A percentile compares a stretch with the other conserved stretches of the same genome.
Evolutionary conservation across 2,113 vertebrate species (phyloP).

Genomic region (Epinephelus cyanopodus): DNA sequence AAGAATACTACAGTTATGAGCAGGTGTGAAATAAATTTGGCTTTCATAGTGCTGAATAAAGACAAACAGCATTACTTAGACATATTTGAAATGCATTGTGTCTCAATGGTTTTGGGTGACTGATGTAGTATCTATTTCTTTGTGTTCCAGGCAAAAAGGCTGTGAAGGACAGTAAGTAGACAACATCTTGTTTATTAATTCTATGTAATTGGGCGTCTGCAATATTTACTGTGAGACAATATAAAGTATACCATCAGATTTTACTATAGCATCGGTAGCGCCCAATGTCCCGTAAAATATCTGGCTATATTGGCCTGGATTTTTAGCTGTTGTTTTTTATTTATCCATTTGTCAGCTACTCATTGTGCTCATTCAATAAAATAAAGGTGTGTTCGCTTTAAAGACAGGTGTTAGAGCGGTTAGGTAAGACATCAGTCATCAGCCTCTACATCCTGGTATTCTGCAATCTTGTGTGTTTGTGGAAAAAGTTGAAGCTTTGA

Average conservation of each 20-base stretch:
- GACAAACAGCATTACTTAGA: neutral
- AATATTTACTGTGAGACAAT: neutral
- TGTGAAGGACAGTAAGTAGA: constrained; percentile 81
- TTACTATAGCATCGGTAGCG: neutral
- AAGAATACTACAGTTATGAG: too few relatives aligned
- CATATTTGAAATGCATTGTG: neutral
- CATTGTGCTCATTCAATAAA: neutral
- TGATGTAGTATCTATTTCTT: neutral
- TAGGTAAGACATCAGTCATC: neutral
- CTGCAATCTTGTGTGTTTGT: neutral
- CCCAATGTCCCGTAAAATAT: too few relatives aligned
- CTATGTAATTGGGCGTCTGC: neutral
- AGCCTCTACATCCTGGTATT: neutral
- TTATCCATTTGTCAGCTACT: neutral
- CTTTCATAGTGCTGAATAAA: neutral
- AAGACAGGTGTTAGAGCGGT: neutral
- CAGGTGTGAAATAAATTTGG: neutral
- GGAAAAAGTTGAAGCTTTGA: neutral
- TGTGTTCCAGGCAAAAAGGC: constrained; percentile 80
- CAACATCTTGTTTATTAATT: neutral
- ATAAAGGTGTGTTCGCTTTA: neutral
- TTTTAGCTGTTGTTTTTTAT: neutral
- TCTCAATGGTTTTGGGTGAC: neutral
- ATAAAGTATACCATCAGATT: neutral
- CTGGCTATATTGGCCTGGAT: neutral